Conservation (phyloP, 2,888 invertebrate genomes). For the Nipponacmea schrenckii region DNA sequence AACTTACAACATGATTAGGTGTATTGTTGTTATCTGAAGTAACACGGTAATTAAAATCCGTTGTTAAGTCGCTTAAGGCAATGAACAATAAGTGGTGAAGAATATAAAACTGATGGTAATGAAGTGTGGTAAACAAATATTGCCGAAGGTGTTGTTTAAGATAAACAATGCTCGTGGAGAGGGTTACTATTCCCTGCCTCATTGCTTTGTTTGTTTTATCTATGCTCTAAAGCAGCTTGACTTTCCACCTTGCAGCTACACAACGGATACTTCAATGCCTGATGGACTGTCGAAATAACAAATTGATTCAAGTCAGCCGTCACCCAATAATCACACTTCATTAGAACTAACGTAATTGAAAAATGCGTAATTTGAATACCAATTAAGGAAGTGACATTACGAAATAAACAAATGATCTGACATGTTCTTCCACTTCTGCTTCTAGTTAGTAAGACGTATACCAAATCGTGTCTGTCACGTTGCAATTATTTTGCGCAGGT, state of each 20-base stretch:
- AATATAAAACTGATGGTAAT: background rate
- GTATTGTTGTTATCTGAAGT: background rate
- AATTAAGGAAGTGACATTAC: background rate
- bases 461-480: too few species aligned
- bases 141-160: background rate
- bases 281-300: slow-evolving; percentile 6
- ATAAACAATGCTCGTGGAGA: background rate
- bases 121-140: background rate
- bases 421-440: too few species aligned
- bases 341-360: slow-evolving; percentile 1
- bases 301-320: slow-evolving; percentile 2
- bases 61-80: slow-evolving; percentile 1
- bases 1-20: background rate
- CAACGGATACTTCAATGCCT: background rate
- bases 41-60: slow-evolving; percentile 2
- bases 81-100: slow-evolving; percentile 1
- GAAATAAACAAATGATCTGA: too few species aligned
- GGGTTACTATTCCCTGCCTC: background rate
- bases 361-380: slow-evolving; percentile 2
- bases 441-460: too few species aligned
- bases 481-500: too few species aligned
- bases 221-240: background rate
- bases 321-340: background rate
- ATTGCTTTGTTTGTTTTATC: slow-evolving; percentile 1
- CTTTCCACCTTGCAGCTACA: background rate